Evolutionary conservation across 1,140 invertebrate species (phyloP).

Genomic region (Magallana ariakensis): DNA sequence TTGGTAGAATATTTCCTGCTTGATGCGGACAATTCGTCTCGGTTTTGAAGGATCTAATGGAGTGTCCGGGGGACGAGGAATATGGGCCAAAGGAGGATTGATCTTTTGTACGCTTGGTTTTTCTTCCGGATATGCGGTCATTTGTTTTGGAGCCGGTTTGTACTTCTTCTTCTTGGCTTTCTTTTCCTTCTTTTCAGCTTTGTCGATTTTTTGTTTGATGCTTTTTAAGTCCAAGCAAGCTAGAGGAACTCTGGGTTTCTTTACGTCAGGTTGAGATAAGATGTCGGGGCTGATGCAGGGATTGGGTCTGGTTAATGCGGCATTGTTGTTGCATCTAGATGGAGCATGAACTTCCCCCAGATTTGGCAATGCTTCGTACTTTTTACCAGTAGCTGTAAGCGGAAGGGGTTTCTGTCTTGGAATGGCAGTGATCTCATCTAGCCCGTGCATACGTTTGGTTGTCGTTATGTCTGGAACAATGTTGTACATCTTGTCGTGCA

Average conservation of each 20-base stretch:
- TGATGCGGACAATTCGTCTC: background rate
- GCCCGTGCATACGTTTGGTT: background rate
- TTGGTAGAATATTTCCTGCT: no score
- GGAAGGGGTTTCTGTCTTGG: background rate
- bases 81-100: background rate
- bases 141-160: background rate
- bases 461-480: background rate
- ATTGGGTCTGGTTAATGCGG: background rate
- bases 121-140: background rate
- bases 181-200: slow-evolving; percentile 6
- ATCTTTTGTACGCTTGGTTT: background rate
- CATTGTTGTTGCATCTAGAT: no score
- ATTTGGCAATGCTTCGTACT: background rate
- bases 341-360: background rate
- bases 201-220: background rate
- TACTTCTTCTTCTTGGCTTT: background rate
- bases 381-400: background rate
- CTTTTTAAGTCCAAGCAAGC: background rate
- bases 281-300: background rate
- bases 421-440: background rate
- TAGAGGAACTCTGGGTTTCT: background rate
- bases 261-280: background rate
- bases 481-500: background rate
- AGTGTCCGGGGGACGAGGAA: background rate
- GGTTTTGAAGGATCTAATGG: background rate